Conservation (phyloP, 2,888 invertebrate species). For the Andrena dorsata region DNA sequence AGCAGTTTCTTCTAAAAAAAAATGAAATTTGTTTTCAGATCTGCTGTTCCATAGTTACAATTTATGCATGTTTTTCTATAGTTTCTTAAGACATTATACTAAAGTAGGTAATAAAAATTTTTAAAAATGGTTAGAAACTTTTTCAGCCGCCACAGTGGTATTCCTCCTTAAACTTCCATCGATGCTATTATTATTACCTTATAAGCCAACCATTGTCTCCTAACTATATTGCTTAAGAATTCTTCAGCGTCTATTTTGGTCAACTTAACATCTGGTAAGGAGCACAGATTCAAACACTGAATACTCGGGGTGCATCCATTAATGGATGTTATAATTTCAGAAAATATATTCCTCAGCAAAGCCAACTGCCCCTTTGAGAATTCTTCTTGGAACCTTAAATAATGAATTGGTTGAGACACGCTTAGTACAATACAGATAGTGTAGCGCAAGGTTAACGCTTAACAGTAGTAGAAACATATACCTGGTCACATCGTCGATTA, state of each 20-base stretch:
- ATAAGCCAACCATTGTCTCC: constrained; percentile 73
- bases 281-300: constrained; percentile 75
- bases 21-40: no score
- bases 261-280: constrained; percentile 66
- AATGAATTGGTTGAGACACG: constrained; percentile 5
- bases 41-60: no score
- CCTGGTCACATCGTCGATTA: constrained; percentile 70
- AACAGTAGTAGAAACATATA: constrained; percentile 49
- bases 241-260: constrained; percentile 71
- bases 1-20: no score
- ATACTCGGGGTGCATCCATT: constrained; percentile 73
- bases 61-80: no score
- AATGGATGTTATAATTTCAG: constrained; percentile 75
- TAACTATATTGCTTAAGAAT: constrained; percentile 72
- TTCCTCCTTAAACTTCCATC: neutral
- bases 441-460: neutral
- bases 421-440: neutral
- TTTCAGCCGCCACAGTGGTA: neutral
- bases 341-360: constrained; percentile 74
- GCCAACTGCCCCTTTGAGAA: constrained; percentile 73
- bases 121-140: neutral
- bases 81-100: no score
- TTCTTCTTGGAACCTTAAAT: constrained; percentile 72
- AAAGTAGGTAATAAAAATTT: no score
- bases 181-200: constrained; percentile 66